Evolutionary conservation across 1,140 invertebrate species (phyloP), one percentile per base, ranked within the genome.

Genomic region (Pantala flavescens): DNA sequence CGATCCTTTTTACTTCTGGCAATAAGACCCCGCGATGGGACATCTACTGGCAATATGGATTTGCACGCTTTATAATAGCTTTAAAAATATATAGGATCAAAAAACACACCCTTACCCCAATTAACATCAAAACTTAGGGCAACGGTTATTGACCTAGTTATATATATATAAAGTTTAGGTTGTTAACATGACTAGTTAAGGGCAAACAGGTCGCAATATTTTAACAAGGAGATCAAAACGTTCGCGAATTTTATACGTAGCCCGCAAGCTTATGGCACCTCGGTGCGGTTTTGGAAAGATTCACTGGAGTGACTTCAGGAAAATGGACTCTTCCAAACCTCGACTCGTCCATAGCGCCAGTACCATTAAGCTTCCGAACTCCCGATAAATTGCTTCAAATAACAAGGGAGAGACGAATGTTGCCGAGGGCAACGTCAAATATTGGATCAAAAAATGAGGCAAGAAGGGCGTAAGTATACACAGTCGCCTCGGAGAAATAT

Each of bases 41-140:
- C 49, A 63, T 63, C 49, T 63, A 63, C 49, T 63, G 49, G 49
- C 49, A 63, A 63, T 7, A 63, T 63, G 49, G 49, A 63, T 63
- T 12, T 63, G 49, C 49, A 63, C 49, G 49, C 49, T 63, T 16
- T 63, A 63, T 63, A 19, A 7, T 63, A 63, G 49, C 49, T 63
- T 63, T 63, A 63, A 63, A 63, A 63, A 63, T 63, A 63, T 63
- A 63, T 63, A 63, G 49, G 49, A 63, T 63, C 49, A 63, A 63
- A 63, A 63, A 63, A 63, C 49, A 63, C 49, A 63, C 49, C 49
- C 49, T 63, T 63, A 63, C 49, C 49, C 49, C 49, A 63, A 63
- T 63, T 12, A 63, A 63, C 49, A 63, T 63, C 49, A 63, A 63
- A 63, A 63, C 49, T 63, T 12, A 63, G 49, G 49, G 49, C 49